Evolutionary conservation across 1,140 invertebrate species (phyloP).

Genomic region (Scaptomyza montana): DNA sequence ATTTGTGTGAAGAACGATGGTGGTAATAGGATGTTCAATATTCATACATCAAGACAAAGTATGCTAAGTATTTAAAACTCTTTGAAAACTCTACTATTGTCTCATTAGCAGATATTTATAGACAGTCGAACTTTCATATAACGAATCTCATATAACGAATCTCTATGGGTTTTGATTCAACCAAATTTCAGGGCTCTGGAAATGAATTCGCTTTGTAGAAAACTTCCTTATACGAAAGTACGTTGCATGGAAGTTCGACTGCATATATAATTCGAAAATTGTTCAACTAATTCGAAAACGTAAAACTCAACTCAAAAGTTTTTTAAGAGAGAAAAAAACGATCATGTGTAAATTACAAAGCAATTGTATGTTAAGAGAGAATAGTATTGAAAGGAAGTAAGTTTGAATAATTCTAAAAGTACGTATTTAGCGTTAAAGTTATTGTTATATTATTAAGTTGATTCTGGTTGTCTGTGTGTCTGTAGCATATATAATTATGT

Average conservation of each 20-base stretch:
- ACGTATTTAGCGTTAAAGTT: constrained; percentile 49
- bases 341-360: constrained; percentile 75
- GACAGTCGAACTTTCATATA: not conserved
- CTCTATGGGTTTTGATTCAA: no score
- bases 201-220: no score
- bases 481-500: constrained; percentile 31
- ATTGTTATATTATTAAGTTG: constrained; percentile 38
- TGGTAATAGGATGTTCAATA: constrained; percentile 56
- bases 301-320: constrained; percentile 60
- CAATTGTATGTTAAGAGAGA: constrained; percentile 63
- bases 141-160: no score
- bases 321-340: constrained; percentile 59
- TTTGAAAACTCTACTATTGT: constrained; percentile 81
- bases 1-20: constrained; percentile 20
- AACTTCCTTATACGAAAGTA: no score
- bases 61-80: constrained; percentile 66
- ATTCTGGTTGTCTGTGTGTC: constrained; percentile 28
- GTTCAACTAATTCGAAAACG: constrained; percentile 74
- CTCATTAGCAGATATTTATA: constrained; percentile 74
- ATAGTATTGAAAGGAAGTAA: constrained; percentile 55
- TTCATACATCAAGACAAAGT: constrained; percentile 10
- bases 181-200: no score
- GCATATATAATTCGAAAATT: constrained; percentile 53
- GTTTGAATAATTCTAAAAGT: constrained; percentile 32
- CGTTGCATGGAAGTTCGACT: no score